A percentile compares a stretch with the other conserved stretches of the same genome.
These are phyloP conservation scores for Diplodus puntazzo DNA, from an alignment of 2,797 vertebrate genomes.

Conservation along the genomic window DNA sequence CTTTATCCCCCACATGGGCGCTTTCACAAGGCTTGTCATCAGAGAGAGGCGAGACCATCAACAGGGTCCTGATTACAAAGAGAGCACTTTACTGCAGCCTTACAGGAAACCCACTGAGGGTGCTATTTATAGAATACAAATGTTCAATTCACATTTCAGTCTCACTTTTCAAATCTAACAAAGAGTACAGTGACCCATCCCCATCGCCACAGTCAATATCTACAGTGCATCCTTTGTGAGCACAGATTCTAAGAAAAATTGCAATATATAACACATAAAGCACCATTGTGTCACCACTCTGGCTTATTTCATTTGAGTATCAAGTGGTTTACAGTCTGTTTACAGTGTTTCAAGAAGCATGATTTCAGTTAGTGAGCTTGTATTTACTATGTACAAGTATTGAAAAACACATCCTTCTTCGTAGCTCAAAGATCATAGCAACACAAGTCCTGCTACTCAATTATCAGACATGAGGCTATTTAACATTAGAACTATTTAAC, in stretches of 20 bases:
- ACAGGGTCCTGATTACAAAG: slow-evolving; percentile 54
- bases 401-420: not conserved
- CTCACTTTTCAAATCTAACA: slow-evolving; percentile 23
- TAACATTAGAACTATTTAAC: not conserved
- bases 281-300: not conserved
- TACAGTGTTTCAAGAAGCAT: not conserved
- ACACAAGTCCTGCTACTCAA: not conserved
- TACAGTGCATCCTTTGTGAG: not conserved
- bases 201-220: not conserved
- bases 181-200: not conserved
- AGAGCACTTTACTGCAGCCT: slow-evolving; percentile 41
- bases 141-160: slow-evolving; percentile 25
- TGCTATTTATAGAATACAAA: slow-evolving; percentile 47
- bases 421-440: not conserved
- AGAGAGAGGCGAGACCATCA: slow-evolving; percentile 50
- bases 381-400: not conserved
- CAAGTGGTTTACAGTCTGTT: not conserved
- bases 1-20: slow-evolving; percentile 40
- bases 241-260: not conserved
- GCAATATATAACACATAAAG: too few species aligned
- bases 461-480: not conserved
- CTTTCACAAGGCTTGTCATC: slow-evolving; percentile 44
- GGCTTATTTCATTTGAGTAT: not conserved
- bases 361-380: not conserved
- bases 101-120: slow-evolving; percentile 34